Evolutionary conservation across 1,140 invertebrate genomes (phyloP).

Genomic region (Hesperophylax magnus): DNA sequence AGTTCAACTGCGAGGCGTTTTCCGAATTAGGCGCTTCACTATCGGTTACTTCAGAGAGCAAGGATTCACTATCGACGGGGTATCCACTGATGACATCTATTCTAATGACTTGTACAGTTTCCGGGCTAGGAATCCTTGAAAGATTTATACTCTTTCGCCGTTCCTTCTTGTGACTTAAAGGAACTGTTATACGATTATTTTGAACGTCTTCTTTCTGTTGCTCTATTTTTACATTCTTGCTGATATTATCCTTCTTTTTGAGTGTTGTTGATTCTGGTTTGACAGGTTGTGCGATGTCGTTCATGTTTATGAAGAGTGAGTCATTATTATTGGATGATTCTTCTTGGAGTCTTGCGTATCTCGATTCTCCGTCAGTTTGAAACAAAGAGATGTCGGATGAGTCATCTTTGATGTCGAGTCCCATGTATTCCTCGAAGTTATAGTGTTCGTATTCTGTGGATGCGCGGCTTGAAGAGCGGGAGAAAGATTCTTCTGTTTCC

Average conservation of each 20-base stretch:
- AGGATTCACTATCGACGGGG: conserved; percentile 51
- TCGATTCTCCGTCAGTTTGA: conserved; percentile 15
- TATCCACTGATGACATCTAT: conserved; percentile 62
- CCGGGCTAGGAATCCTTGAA: conserved; percentile 65
- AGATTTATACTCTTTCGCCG: conserved; percentile 67
- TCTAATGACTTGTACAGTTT: conserved; percentile 68
- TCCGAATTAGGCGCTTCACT: conserved; percentile 38
- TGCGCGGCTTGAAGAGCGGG: conserved; percentile 43
- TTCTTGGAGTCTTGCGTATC: conserved; percentile 1
- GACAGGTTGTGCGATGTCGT: conserved; percentile 3
- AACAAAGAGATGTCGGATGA: conserved; percentile 50
- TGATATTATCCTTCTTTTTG: background rate
- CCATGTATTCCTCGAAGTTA: conserved; percentile 52
- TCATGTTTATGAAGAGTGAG: conserved; percentile 38
- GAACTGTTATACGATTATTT: background rate
- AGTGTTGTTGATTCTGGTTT: background rate
- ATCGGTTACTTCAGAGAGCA: conserved; percentile 48
- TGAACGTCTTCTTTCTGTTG: background rate
- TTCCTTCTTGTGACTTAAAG: conserved; percentile 60
- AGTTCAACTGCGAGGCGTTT: conserved; percentile 15
- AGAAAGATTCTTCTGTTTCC: conserved; percentile 1
- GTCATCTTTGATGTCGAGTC: conserved; percentile 43
- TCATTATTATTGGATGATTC: conserved; percentile 48
- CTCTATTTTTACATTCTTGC: background rate
- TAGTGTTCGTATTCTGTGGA: conserved; percentile 52